phyloP scores from a whole-genome alignment of 2,113 vertebrate genomes.

The Sphaerodactylus townsendi region DNA sequence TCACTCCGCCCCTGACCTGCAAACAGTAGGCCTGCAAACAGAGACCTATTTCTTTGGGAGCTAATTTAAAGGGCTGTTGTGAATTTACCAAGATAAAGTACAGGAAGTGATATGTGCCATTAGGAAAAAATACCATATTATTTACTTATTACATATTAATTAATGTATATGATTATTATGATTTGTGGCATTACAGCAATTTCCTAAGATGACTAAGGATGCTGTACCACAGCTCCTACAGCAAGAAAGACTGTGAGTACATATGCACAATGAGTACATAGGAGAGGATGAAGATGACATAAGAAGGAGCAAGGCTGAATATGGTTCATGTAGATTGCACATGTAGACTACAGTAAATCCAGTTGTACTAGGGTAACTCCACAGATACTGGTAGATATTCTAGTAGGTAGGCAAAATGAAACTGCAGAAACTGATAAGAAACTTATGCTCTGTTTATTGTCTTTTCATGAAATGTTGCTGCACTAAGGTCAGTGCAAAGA shows the following conservation, averaged over 20 bases:
- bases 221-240: too few species aligned
- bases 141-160: too few species aligned
- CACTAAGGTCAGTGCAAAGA: not conserved
- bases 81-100: not conserved
- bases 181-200: not conserved
- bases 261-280: not conserved
- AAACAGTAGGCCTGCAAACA: too few species aligned
- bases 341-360: not conserved
- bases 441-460: not conserved
- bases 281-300: not conserved
- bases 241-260: too few species aligned
- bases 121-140: not conserved
- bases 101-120: not conserved
- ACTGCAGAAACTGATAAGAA: not conserved
- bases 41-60: too few species aligned
- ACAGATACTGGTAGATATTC: not conserved
- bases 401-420: not conserved
- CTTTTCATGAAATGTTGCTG: not conserved
- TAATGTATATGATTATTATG: not conserved
- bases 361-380: not conserved
- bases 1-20: too few species aligned
- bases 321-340: not conserved
- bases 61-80: not conserved
- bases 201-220: not conserved
- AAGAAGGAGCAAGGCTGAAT: not conserved